phyloP scores from a whole-genome alignment of 1,140 invertebrate species.

The Caenorhabditis latens region DNA sequence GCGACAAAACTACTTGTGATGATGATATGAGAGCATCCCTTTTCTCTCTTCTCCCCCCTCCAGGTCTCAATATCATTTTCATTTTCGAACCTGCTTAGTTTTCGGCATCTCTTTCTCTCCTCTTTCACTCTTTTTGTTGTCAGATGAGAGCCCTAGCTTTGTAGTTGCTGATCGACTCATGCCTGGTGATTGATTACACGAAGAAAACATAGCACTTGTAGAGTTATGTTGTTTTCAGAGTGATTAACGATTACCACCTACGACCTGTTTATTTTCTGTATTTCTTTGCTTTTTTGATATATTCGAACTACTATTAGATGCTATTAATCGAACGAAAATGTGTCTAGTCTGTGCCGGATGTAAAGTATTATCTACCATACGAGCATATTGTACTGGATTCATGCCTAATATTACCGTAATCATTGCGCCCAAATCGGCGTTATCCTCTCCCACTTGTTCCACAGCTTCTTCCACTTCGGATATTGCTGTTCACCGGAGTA shows the following conservation, averaged over 20 bases:
- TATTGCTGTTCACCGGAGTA: background rate
- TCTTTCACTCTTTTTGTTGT: background rate
- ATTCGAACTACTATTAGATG: conserved; percentile 45
- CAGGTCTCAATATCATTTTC: conserved; percentile 30
- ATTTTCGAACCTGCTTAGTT: conserved; percentile 32
- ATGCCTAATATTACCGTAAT: conserved; percentile 54
- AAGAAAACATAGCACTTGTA: conserved; percentile 28
- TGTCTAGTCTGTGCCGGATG: conserved; percentile 45
- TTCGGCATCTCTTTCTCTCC: background rate
- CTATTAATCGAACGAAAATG: conserved; percentile 54
- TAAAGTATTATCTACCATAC: conserved; percentile 44
- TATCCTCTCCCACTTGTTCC: background rate
- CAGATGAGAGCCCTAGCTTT: conserved; percentile 45
- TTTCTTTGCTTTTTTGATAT: background rate
- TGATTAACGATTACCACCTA: conserved; percentile 25
- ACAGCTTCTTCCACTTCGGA: background rate
- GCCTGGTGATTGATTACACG: conserved; percentile 42
- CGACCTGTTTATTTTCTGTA: background rate
- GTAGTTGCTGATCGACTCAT: conserved; percentile 44
- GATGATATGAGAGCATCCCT: conserved; percentile 47
- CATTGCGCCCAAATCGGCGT: conserved; percentile 22
- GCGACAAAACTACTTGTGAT: conserved; percentile 51
- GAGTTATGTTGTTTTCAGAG: conserved; percentile 34
- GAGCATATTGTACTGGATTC: conserved; percentile 51
- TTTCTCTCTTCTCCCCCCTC: background rate